These are phyloP conservation scores for Halichoeres trimaculatus DNA, from an alignment of 2,113 vertebrate species.

Conservation along the genomic window DNA sequence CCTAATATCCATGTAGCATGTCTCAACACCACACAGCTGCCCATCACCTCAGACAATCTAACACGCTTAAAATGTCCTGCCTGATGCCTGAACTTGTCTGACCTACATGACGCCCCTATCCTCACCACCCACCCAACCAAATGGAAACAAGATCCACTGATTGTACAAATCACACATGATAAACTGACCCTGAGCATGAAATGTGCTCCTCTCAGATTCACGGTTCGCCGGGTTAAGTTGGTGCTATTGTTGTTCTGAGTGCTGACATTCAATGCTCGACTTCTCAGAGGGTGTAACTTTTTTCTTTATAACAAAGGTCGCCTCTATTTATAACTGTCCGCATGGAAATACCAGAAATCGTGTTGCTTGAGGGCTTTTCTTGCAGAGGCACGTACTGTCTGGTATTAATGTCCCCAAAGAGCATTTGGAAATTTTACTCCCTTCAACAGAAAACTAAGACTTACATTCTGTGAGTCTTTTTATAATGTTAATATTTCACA, in stretches of 20 bases:
- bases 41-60: too few species aligned
- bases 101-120: background rate
- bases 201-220: constrained; percentile 40
- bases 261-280: constrained; percentile 54
- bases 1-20: too few species aligned
- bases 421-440: constrained; percentile 22
- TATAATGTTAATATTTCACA: constrained; percentile 8
- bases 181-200: constrained; percentile 26
- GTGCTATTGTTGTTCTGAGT: constrained; percentile 54
- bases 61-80: background rate
- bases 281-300: constrained; percentile 23
- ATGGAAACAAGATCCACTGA: constrained; percentile 21
- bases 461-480: background rate
- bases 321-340: constrained; percentile 44
- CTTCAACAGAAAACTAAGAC: constrained; percentile 1
- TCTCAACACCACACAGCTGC: too few species aligned
- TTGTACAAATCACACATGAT: constrained; percentile 37
- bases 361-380: constrained; percentile 5
- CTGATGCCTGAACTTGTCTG: background rate
- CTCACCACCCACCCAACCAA: background rate
- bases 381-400: background rate
- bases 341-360: constrained; percentile 31
- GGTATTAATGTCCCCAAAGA: constrained; percentile 18
- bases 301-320: constrained; percentile 45
- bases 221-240: constrained; percentile 47